Evolutionary conservation across 2,888 invertebrate species (phyloP), one percentile per base, ranked within the genome.

Genomic region (Luperina testacea): DNA sequence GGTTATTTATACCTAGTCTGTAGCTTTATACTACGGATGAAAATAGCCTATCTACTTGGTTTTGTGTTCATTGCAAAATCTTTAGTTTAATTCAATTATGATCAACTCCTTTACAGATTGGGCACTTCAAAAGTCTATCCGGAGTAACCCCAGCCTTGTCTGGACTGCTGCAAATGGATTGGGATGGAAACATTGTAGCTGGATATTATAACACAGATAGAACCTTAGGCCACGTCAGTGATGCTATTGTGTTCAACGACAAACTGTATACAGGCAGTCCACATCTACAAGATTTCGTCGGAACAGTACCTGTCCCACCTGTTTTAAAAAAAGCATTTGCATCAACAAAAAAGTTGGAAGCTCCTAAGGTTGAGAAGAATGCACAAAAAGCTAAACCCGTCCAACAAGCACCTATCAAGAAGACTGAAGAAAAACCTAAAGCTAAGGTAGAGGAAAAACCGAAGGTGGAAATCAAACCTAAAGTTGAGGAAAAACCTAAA

Each of bases 171-270:
- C 98, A 98, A 90, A 89, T 98, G 0, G 97, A 98, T 90, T 97
- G 97, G 97, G 97, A 97, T 88, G 99, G 98, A 38, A 97, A 98
- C 81, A 97, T 98, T 83, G 92, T 98, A 9, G 98, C 98, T 48
- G 97, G 97, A 9, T 97, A 98, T 83, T 98, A 98, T 90, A 97
- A 97, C 67, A 97, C 97, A 0, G 97, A 98, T 90, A 95, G 95
- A 61, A 96, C 97, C 42, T 89, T 98, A 2, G 76, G 85, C 0
- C 91, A 92, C 17, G 95, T 98, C 38, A 98, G 98, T 87, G 98
- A 98, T 89, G 98, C 97, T 5, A 96, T 98, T 82, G 97, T 98
- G 70, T 97, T 97, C 90, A 97, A 97, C 73, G 97, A 97, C 86
- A 97, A 97, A 87, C 93, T 98, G 24, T 97, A 97, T 90, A 93